Conservation (phyloP, 2,888 invertebrate genomes). For the Ophonus ardosiacus region DNA sequence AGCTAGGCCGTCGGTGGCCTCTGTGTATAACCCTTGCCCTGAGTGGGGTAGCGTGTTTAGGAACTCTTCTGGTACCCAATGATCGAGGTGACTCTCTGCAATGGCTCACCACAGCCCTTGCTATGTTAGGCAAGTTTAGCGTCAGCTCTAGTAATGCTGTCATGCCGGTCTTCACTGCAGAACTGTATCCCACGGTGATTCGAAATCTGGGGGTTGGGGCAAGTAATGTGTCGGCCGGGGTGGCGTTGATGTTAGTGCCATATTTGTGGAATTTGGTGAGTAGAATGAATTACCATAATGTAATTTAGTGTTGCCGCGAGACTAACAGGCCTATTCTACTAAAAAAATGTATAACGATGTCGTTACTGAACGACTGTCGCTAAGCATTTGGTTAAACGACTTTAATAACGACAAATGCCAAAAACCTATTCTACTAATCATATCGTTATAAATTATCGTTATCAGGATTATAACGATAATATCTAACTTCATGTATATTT, state of each 20-base stretch:
- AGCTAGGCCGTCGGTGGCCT: constrained; percentile 85
- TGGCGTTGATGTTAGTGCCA: constrained; percentile 87
- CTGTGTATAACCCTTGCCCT: constrained; percentile 83
- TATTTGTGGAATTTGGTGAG: constrained; percentile 87
- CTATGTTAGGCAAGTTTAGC: constrained; percentile 89
- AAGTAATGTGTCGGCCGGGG: constrained; percentile 86
- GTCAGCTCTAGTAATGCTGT: constrained; percentile 89
- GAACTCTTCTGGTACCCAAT: constrained; percentile 77
- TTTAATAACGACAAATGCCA: too few species aligned
- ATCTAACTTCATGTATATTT: too few species aligned
- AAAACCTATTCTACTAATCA: too few species aligned
- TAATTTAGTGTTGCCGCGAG: too few species aligned
- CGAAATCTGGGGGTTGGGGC: constrained; percentile 87
- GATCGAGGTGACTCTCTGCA: constrained; percentile 77
- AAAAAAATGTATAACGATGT: too few species aligned
- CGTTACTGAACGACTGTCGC: too few species aligned
- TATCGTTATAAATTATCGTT: too few species aligned
- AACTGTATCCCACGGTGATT: constrained; percentile 88
- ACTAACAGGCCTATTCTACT: too few species aligned
- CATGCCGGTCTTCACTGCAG: constrained; percentile 87
- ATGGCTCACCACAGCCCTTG: constrained; percentile 85
- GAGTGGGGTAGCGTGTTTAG: constrained; percentile 84
- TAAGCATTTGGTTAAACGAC: too few species aligned
- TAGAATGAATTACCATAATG: constrained; percentile 59
- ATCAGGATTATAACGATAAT: too few species aligned